Conservation (phyloP, 2,113 vertebrate genomes). For the Cnemophilus loriae region DNA sequence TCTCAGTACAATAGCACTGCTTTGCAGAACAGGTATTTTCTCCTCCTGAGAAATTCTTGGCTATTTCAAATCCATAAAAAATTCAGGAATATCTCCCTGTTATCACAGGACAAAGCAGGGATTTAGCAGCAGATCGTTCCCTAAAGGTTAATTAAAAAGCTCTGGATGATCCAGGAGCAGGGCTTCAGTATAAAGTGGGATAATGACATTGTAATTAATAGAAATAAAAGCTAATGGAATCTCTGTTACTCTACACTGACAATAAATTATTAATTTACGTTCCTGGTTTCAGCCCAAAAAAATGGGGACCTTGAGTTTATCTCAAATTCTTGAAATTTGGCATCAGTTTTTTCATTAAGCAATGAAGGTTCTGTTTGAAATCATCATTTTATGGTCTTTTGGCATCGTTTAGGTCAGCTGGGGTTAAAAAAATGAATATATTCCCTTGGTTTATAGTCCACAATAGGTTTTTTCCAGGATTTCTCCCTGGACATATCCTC, state of each 20-base stretch:
- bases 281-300: neutral
- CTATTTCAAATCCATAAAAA: neutral
- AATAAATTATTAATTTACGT: neutral
- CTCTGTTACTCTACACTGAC: neutral
- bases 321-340: neutral
- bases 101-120: neutral
- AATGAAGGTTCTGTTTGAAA: neutral
- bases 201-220: neutral
- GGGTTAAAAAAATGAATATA: neutral
- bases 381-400: neutral
- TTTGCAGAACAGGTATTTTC: neutral
- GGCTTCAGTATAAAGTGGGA: neutral
- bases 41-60: neutral
- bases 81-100: neutral
- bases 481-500: neutral
- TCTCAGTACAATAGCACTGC: neutral
- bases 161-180: neutral
- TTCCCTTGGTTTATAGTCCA: neutral
- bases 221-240: neutral
- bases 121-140: neutral
- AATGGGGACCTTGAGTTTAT: neutral
- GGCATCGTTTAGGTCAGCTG: neutral
- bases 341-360: neutral
- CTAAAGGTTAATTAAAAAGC: neutral
- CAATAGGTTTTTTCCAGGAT: neutral